Evolutionary conservation across 2,797 vertebrate species (phyloP), one percentile per base, ranked within the genome.

Genomic region (Accipiter fasciatus): DNA sequence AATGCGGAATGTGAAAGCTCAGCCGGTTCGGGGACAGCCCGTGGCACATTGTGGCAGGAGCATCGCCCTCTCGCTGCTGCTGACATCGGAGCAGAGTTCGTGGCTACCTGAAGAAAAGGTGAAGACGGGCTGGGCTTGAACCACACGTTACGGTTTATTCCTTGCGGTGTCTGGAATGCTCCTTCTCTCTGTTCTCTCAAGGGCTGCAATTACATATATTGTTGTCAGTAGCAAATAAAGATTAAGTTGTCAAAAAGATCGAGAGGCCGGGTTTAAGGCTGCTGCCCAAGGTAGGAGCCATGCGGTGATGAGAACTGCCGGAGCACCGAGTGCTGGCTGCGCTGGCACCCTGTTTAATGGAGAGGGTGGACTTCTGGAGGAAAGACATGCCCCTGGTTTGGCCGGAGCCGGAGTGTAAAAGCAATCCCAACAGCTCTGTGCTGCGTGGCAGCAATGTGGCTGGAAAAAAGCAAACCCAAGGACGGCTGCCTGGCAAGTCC

Each of bases 181-280:
- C 67, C 40, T 65, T 59, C 62, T 20, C 13, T 89, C 49, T 61
- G 70, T 66, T 66, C 61, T 77, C 69, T 72, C 6, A 15, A 66
- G 84, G 80, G 85, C 61, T 83, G 79, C 88, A 93, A 92, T 93
- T 96, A 90, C 65, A 24, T 29, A 50, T 71, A 40, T 33, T 77
- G 67, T 40, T 89, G 89, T 95, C 71, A 58, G 82, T 2, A 42
- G 71, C 87, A 87, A 92, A 94, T 70, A 64, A 87, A 95, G 95
- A 73, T 84, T 46, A 95, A 77, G 49, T 8, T 92, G 87, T 88
- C 83, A 79, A 29, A 79, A 79, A 70, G 78, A 79, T 70, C 3
- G 31, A 61, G 83, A 22, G 40, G 72, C 50, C 13, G 6, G 24
- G 79, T 62, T 58, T 40, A 33, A 64, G 73, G 69, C 84, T 75